Evolutionary conservation across 2,888 invertebrate species (phyloP), one percentile per base, ranked within the genome.

Genomic region (Thumatha senex): DNA sequence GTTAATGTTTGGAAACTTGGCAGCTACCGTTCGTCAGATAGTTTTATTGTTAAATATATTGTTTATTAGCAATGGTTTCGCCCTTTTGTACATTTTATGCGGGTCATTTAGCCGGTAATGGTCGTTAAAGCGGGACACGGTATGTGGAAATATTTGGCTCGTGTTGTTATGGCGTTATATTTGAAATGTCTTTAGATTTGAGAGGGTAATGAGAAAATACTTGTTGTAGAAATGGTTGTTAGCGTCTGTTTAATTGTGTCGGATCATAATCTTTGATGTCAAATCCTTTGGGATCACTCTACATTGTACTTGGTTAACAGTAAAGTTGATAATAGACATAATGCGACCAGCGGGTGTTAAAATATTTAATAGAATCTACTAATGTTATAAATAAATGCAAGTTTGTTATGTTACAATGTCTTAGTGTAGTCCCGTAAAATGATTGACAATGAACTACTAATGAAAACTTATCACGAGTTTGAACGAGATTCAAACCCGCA

Each of bases 1-100:
- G 71, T 72, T 70, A 68, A 63, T 69, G 66, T 63, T 58, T 65
- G 63, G 65, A 65, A 72, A 72, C 73, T 80, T 81, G 80, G 80
- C 80, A 80, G 54, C 65, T 52, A 41, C 54, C 56, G 53, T 58
- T 52, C 54, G 53, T 58, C 64, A 63, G 65, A 73, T 77, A 73
- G 74, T 73, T 75, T 71, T 59, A 71, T 64, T 67, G 70, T 58
- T 63, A 53, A 71, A 58, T 58, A 61, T 54, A 66, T 67, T 71
- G 67, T 69, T 75, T 65, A 68, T 67, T 64, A 61, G 57, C 47
- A 39, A 61, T 54, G 60, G 48, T 56, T 11, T 52, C 61, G 64
- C 63, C 63, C 67, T 67, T 63, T 65, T 61, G 57, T 67, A 51
- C 65, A 61, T 68, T 72, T 70, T 65, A 71, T 72, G 71, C 67